A percentile compares a stretch with the other conserved stretches of the same genome.
phyloP scores from a whole-genome alignment of 2,113 vertebrate species.

The Gavia stellata region DNA sequence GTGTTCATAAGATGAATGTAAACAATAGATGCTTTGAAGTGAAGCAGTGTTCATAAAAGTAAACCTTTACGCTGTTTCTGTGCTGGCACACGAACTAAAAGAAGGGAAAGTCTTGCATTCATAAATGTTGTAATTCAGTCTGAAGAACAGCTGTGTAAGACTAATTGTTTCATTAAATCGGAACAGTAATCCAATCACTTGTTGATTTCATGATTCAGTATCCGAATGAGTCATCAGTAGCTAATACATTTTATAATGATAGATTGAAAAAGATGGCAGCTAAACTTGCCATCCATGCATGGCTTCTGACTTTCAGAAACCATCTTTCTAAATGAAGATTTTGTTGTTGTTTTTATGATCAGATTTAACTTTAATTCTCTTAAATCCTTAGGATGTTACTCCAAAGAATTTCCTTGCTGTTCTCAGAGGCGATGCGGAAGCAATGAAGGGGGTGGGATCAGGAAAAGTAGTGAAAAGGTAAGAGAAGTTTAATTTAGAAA shows the following conservation, averaged over 20 bases:
- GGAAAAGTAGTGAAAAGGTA: constrained; percentile 92
- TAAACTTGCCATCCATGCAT: not conserved
- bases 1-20: not conserved
- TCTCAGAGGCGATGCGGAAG: constrained; percentile 81
- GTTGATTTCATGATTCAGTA: not conserved
- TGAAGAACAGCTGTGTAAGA: not conserved
- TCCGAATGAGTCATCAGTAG: not conserved
- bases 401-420: constrained; percentile 91
- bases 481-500: not conserved
- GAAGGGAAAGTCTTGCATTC: not conserved
- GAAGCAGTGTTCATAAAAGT: not conserved
- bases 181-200: not conserved
- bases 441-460: constrained; percentile 82
- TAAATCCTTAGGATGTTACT: constrained; percentile 82
- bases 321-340: not conserved
- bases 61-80: not conserved
- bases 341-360: not conserved
- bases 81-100: not conserved
- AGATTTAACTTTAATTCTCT: not conserved
- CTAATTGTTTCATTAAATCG: not conserved
- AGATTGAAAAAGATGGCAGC: not conserved
- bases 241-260: not conserved
- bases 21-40: not conserved
- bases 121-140: not conserved
- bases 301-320: not conserved